These are phyloP conservation scores for Fringilla coelebs DNA, from an alignment of 2,797 vertebrate species.

Conservation along the genomic window DNA sequence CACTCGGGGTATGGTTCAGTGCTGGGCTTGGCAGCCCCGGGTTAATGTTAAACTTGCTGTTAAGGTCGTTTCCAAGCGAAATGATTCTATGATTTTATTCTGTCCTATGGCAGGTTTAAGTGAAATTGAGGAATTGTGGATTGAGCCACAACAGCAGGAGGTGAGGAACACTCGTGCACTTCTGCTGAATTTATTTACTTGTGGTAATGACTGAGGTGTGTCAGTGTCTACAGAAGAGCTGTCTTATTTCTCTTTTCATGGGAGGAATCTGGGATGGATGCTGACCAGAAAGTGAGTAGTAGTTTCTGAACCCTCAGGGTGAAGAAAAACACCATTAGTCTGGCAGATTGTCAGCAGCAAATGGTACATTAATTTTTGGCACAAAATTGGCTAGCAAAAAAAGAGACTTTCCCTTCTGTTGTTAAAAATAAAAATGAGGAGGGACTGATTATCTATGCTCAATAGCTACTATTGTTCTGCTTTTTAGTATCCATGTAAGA, in stretches of 20 bases:
- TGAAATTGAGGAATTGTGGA: background rate
- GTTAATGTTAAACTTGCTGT: accelerated
- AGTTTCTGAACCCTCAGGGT: conserved; percentile 49
- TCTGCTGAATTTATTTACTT: background rate
- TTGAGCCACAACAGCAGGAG: background rate
- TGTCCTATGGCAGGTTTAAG: background rate
- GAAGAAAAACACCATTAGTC: background rate
- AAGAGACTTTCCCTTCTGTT: background rate
- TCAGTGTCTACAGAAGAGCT: background rate
- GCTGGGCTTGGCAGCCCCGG: background rate
- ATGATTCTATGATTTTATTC: background rate
- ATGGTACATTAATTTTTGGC: conserved; percentile 43
- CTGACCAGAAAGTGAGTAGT: conserved; percentile 39
- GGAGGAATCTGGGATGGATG: background rate
- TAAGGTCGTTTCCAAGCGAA: background rate
- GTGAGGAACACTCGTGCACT: accelerated
- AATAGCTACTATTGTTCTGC: background rate
- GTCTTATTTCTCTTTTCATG: background rate
- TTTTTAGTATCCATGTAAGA: background rate
- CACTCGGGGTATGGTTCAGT: background rate
- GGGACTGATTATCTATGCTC: background rate
- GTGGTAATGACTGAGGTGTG: background rate
- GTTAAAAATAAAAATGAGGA: background rate
- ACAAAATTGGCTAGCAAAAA: background rate
- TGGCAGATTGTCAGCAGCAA: conserved; percentile 57